phyloP scores from a whole-genome alignment of 2,113 vertebrate species.

The Pelmatolapia mariae region DNA sequence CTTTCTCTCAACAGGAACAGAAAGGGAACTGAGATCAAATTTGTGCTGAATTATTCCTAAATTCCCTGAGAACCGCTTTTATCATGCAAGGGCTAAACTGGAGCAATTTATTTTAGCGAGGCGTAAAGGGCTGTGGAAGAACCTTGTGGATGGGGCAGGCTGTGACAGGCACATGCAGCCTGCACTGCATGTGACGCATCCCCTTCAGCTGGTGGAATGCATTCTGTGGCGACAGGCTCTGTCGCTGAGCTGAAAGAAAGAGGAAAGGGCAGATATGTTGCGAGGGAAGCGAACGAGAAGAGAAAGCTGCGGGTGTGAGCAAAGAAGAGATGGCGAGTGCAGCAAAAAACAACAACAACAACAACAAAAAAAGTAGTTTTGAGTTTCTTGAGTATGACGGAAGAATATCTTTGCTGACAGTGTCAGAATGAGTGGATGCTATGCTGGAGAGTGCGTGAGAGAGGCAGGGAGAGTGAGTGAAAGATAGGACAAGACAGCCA shows the following conservation, averaged over 20 bases:
- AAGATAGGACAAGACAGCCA: not conserved
- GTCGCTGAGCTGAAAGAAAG: not conserved
- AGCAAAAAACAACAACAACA: not conserved
- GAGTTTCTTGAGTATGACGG: not conserved
- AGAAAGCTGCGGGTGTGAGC: not conserved
- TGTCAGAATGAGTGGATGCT: constrained; percentile 10
- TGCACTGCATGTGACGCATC: not conserved
- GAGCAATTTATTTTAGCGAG: not conserved
- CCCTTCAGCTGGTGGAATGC: not conserved
- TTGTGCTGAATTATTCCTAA: not conserved
- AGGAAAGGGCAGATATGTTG: constrained; percentile 6
- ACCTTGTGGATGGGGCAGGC: not conserved
- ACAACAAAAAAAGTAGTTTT: not conserved
- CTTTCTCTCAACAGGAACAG: not conserved
- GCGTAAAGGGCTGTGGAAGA: not conserved
- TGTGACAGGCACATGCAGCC: not conserved
- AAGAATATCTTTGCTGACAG: constrained; percentile 11
- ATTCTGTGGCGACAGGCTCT: not conserved
- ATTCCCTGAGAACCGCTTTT: not conserved
- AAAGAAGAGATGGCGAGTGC: not conserved
- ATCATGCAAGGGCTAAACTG: not conserved
- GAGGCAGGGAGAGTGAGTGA: not conserved
- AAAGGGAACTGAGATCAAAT: not conserved
- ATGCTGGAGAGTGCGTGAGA: not conserved
- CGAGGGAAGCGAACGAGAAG: not conserved